Evolutionary conservation across 2,888 invertebrate genomes (phyloP), one percentile per base, ranked within the genome.

Genomic region (Diloba caeruleocephala): DNA sequence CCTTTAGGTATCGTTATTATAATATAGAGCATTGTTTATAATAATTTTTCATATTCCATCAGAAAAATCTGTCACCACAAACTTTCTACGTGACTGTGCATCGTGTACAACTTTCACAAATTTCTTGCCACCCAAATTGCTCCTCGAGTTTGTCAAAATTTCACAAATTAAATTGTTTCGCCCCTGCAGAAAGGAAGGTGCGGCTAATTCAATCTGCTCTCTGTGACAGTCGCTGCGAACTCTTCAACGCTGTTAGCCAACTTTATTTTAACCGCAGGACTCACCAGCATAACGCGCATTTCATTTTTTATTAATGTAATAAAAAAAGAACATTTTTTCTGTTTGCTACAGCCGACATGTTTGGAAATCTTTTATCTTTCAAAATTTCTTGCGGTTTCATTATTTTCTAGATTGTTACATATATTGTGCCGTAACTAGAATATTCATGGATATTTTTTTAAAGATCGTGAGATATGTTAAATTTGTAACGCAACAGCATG

Each of bases 161-260:
- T 52, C 51, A 50, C 44, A 58, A 61, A 68, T 77, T 74, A 54
- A 64, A 73, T 67, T 58, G 52, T 66, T 63, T 43, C 39, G 38
- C 41, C 44, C 17, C 48, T 45, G 39, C 53, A 39, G 41, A 31
- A 36, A 10, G 29, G 29, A 55, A 51, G 73, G 49, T 59, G 31
- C 43, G 33, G 56, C 38, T 78, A 78, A 75, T 78, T 71, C 59
- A 56, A 78, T 75, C 58, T 58, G 32, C 43, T 56, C 48, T 28
- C 48, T 48, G 62, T 61, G 78, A 63, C 76, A 61, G 69, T 64
- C 45, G 36, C 41, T 14, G 54, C 28, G 13, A 73, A 77, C 71
- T 75, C 74, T 38, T 58, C 63, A 62, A 67, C 76, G 13, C 31
- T 38, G 49, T 66, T 69, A 61, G 19, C 38, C 17, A 60, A 65